A percentile compares a stretch with the other conserved stretches of the same genome.
Conservation (phyloP, 2,113 vertebrate genomes). For the Todiramphus chloris region DNA sequence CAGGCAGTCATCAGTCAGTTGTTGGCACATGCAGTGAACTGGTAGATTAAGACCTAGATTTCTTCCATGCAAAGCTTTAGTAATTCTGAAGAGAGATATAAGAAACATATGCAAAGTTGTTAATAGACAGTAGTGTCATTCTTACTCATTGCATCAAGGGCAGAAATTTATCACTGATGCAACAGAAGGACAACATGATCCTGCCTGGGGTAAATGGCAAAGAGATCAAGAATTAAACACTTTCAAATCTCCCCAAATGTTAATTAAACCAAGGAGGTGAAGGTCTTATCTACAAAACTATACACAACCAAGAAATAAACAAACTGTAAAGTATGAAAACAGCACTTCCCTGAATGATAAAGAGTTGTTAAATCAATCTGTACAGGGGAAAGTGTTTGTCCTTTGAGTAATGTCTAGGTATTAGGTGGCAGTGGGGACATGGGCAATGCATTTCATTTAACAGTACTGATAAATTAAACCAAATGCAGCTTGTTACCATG, state of each 20-base stretch:
- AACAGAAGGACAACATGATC: not conserved
- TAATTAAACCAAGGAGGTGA: slow-evolving; percentile 28
- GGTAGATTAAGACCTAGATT: not conserved
- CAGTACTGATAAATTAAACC: slow-evolving; percentile 31
- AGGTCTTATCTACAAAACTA: not conserved
- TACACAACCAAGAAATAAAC: not conserved
- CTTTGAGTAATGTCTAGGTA: not conserved
- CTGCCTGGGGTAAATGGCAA: slow-evolving; percentile 21
- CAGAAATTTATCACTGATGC: not conserved
- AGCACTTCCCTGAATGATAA: not conserved
- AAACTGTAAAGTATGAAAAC: not conserved
- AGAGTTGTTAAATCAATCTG: not conserved
- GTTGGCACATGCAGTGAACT: not conserved
- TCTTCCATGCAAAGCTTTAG: not conserved
- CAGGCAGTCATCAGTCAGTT: not conserved
- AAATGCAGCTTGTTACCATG: slow-evolving; percentile 22
- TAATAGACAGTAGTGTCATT: not conserved
- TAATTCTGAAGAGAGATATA: not conserved
- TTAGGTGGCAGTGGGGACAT: not conserved
- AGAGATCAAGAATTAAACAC: slow-evolving; percentile 29
- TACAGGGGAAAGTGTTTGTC: not conserved
- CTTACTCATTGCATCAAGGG: not conserved
- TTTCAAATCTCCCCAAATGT: not conserved
- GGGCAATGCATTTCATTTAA: not conserved
- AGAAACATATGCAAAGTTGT: not conserved